Conservation (phyloP, 35 echinoderm and acorn worm genomes). For the Amphiura filiformis region DNA sequence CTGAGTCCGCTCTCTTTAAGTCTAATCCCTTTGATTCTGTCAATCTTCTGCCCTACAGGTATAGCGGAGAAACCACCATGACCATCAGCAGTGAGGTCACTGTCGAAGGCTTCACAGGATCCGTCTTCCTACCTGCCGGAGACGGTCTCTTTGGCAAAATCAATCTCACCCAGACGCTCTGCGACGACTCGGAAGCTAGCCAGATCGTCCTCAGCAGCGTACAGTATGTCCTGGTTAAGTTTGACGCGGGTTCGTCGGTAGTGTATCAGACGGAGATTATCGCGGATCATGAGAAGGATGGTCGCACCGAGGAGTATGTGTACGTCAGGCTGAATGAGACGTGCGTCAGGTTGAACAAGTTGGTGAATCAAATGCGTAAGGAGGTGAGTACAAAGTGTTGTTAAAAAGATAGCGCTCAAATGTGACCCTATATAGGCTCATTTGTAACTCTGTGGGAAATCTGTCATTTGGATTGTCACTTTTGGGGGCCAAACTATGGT, state of each 20-base stretch:
- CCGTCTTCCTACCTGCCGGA: background rate
- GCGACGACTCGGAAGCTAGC: slow-evolving; percentile 47
- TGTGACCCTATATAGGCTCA: no score
- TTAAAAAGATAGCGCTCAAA: no score
- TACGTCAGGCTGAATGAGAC: background rate
- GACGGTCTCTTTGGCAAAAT: slow-evolving; percentile 54
- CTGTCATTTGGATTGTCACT: no score
- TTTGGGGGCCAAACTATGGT: no score
- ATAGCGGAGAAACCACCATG: background rate
- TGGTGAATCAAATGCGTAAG: background rate
- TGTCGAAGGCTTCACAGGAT: background rate
- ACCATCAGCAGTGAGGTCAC: background rate
- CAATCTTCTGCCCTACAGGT: no score
- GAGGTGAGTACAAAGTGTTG: no score
- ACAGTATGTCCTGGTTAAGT: slow-evolving; percentile 43
- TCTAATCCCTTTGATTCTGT: no score
- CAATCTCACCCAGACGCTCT: slow-evolving; percentile 31
- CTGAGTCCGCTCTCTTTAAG: no score
- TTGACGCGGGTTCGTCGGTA: background rate
- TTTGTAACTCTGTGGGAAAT: no score
- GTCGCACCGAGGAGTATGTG: background rate
- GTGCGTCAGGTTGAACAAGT: background rate
- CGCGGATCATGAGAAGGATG: background rate
- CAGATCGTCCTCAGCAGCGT: slow-evolving; percentile 56
- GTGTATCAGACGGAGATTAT: background rate